Base-by-base conservation (phyloP, 2,797 vertebrate genomes). In the Clarias pachynema region DNA sequence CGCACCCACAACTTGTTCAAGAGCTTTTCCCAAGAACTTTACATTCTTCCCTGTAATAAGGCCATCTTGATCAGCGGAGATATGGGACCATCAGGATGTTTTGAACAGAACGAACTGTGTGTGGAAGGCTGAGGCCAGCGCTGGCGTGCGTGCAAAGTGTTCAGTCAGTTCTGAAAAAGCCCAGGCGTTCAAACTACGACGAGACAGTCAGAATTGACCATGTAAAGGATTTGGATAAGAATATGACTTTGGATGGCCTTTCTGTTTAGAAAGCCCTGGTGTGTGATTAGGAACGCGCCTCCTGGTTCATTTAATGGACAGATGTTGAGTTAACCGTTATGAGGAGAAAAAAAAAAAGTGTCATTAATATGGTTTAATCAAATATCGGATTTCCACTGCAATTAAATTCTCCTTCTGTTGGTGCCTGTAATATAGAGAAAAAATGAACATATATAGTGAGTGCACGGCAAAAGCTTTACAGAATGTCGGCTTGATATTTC, bases 151-250 rank as follows among this genome's bases (percentile, higher is more conserved):
- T 18, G 24, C 85, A 89, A 88, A 87, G 88, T 88, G 88, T 89
- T 91, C 85, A 78, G 86, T 88, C 86, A 88, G 82, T 77, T 63
- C 72, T 94, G 92, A 94, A 86, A 90, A 88, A 92, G 85, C 89
- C 93, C 94, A 94, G 93, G 85, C 89, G 86, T 86, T n/a, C 84
- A 88, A 72, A 85, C 85, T 84, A 87, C 77, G 89, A 87, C 85
- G 87, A 90, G 92, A 91, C 91, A 89, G 88, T 90, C 18, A 49
- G 77, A 79, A 81, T 78, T 59, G 31, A 69, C 31, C 49, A 68
- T 56, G 26, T 75, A 16, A 83, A 83, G 49, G 60, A 31, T 73
- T 85, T 20, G 68, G 34, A 79, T 74, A 73, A 60, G 75, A 26
- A 69, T 4, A 14, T 74, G 79, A 65, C 26, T 87, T 75, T 57